Conservation (phyloP, 2,113 vertebrate genomes). For the Pontoporia blainvillei region DNA sequence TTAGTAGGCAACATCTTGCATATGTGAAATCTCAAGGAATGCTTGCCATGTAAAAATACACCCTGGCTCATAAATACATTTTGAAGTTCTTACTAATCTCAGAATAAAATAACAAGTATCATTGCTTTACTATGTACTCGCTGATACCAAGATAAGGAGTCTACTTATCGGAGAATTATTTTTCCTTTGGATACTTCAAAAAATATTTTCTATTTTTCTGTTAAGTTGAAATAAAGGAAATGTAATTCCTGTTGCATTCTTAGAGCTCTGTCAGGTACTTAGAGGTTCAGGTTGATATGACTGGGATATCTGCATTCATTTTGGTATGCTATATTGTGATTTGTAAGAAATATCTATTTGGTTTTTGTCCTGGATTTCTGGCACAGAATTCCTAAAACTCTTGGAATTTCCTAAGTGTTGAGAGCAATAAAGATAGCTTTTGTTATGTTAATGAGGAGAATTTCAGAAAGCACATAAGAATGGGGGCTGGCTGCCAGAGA, state of each 20-base stretch:
- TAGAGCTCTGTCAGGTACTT: not conserved
- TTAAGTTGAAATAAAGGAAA: slow-evolving; percentile 9
- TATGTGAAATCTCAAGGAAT: not conserved
- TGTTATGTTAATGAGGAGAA: not conserved
- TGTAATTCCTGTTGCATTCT: not conserved
- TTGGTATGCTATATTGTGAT: not conserved
- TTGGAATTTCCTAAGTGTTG: not conserved
- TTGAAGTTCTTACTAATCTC: not conserved
- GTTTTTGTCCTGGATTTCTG: not conserved
- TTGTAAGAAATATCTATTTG: not conserved
- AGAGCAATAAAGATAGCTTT: not conserved
- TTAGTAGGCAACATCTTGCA: not conserved
- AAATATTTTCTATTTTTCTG: not conserved
- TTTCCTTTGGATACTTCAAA: not conserved
- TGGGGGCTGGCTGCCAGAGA: not conserved
- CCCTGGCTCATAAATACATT: not conserved
- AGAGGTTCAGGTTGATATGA: not conserved
- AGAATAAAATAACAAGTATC: not conserved
- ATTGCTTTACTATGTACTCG: not conserved
- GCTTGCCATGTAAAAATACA: not conserved
- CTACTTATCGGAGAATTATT: not conserved
- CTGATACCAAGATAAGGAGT: not conserved
- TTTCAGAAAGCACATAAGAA: not conserved
- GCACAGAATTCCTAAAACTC: not conserved
- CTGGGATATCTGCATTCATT: not conserved